phyloP scores from a whole-genome alignment of 2,797 vertebrate genomes.

The Acanthopagrus latus region DNA sequence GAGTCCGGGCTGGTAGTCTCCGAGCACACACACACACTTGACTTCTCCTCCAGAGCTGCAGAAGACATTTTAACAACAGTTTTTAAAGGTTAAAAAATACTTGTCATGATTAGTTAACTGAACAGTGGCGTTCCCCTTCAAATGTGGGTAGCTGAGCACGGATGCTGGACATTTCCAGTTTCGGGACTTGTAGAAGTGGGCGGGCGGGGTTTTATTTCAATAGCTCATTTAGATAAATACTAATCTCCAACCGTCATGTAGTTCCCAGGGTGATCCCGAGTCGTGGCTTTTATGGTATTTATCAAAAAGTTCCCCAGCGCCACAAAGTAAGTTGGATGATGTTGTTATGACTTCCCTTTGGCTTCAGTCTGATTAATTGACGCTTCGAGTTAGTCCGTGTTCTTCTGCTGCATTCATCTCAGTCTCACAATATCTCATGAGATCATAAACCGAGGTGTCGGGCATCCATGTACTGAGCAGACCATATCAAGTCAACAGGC shows the following conservation, averaged over 20 bases:
- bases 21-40: neutral
- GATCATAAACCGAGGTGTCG: conserved; percentile 29
- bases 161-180: neutral
- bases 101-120: neutral
- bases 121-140: neutral
- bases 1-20: neutral
- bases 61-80: neutral
- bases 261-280: conserved; percentile 25
- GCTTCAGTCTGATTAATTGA: conserved; percentile 38
- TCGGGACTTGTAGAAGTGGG: neutral
- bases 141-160: neutral
- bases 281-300: conserved; percentile 19
- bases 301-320: conserved; percentile 28
- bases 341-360: conserved; percentile 1
- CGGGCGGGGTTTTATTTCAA: conserved; percentile 10
- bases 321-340: conserved; percentile 8
- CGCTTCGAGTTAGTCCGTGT: conserved; percentile 14
- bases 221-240: conserved; percentile 8
- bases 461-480: conserved; percentile 16
- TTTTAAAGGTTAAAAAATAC: neutral
- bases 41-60: neutral
- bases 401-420: neutral
- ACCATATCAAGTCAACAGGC: conserved; percentile 31
- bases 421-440: neutral
- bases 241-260: conserved; percentile 14